phyloP scores from a whole-genome alignment of 2,113 vertebrate species.

The Hyaena hyaena region DNA sequence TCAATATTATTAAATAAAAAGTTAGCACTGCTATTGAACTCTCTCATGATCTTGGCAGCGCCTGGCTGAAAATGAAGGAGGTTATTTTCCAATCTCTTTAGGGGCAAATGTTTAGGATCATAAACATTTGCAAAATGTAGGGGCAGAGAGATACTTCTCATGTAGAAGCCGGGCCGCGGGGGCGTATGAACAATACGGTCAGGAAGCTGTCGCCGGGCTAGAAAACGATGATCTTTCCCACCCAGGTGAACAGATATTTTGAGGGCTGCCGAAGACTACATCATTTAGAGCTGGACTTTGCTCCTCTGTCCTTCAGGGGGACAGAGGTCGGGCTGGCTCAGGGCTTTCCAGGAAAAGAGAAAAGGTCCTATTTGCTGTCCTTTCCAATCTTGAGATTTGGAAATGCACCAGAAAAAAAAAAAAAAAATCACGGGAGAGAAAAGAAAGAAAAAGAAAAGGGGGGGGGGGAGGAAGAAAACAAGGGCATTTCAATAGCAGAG shows the following conservation, averaged over 20 bases:
- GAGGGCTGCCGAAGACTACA: background rate
- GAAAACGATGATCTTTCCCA: background rate
- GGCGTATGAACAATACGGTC: background rate
- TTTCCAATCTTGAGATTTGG: conserved; percentile 18
- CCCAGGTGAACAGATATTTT: background rate
- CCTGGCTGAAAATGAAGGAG: conserved; percentile 61
- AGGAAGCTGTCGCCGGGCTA: background rate
- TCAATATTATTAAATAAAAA: conserved; percentile 89
- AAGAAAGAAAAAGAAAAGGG: background rate
- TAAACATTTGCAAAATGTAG: conserved; percentile 20
- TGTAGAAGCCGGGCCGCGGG: background rate
- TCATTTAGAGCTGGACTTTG: background rate
- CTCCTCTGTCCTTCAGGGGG: conserved; percentile 19
- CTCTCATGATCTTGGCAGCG: conserved; percentile 70
- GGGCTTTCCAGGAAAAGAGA: conserved; percentile 43
- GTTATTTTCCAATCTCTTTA: conserved; percentile 65
- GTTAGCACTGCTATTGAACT: conserved; percentile 84
- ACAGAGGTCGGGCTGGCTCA: background rate
- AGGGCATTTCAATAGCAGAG: conserved; percentile 43
- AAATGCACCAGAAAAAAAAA: background rate
- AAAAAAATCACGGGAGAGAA: background rate
- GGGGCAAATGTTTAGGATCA: conserved; percentile 45
- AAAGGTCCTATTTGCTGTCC: background rate
- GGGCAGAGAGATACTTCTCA: background rate
- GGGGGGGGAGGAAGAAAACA: background rate